Base-by-base conservation (phyloP, 2,888 invertebrate genomes). In the Caradrina kadenii region DNA sequence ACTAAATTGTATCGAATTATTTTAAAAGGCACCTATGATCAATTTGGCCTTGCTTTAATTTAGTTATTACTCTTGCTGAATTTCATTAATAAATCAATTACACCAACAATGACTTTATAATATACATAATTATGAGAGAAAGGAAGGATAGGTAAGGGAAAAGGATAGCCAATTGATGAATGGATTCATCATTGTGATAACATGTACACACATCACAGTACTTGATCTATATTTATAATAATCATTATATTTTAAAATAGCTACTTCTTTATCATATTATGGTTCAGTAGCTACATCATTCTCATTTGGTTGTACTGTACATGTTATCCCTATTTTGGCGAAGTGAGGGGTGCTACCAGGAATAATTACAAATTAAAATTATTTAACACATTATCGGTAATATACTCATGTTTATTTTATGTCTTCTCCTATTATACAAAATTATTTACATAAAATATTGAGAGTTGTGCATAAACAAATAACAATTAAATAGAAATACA, bases 381-480 rank as follows among this genome's bases (percentile, higher is more conserved):
- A 95, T 94, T 93, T 93, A 92, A 95, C 94, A 96, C 95, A 93
- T 91, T 83, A 92, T 95, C 94, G 93, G 95, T 96, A 96, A 96
- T 96, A 96, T 96, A 96, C 96, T 96, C 96, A 92, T 94, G 92
- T 95, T 96, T 96, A 94, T 96, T 96, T 92, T 95, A 95, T 91
- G 94, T 92, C 92, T 95, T 93, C 93, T 94, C 92, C 96, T 96
- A 96, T 96, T 92, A 95, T 96, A 96, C 96, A 96, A 96, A 96
- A 96, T 90, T 96, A 96, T 96, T 94, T 96, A 96, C 96, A 96
- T 96, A 95, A 94, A 95, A 96, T 95, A 96, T 95, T 94, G 95
- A 96, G 94, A 96, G 94, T 96, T 96, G 96, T 96, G 96, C 96
- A 96, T 96, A 95, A 96, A 96, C 96, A 96, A 96, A 96, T 96